A percentile compares a stretch with the other conserved stretches of the same genome.
Conservation (phyloP, 2,888 invertebrate species). For the Allolobophora icterica region DNA sequence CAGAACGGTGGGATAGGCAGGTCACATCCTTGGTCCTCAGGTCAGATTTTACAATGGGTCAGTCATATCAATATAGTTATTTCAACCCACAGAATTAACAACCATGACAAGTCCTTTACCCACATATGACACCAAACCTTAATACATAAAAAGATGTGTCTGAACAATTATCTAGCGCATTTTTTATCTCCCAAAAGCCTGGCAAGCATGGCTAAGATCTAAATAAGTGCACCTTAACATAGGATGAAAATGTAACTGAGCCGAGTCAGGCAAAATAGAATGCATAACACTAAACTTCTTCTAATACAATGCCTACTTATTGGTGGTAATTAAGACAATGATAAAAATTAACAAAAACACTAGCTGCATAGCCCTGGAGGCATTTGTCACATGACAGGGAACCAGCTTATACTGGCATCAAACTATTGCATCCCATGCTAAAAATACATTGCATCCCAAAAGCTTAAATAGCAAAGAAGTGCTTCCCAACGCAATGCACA, state of each 20-base stretch:
- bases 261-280: not conserved
- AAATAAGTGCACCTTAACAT: not conserved
- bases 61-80: not conserved
- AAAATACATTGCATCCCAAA: no score
- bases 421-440: no score
- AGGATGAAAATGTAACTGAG: not conserved
- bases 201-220: not conserved
- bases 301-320: not conserved
- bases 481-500: no score
- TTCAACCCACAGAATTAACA: no score
- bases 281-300: not conserved
- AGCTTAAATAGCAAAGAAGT: no score
- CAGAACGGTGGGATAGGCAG: not conserved
- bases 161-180: not conserved
- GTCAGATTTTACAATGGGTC: not conserved
- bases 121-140: no score
- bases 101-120: no score
- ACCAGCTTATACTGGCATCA: no score
- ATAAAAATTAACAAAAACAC: no score
- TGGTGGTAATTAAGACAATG: not conserved
- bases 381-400: no score
- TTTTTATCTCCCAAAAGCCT: not conserved
- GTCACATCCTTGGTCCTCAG: not conserved
- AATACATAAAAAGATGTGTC: not conserved
- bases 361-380: no score